Evolutionary conservation across 2,113 vertebrate genomes (phyloP).

Genomic region (Neopipo cinnamomea): DNA sequence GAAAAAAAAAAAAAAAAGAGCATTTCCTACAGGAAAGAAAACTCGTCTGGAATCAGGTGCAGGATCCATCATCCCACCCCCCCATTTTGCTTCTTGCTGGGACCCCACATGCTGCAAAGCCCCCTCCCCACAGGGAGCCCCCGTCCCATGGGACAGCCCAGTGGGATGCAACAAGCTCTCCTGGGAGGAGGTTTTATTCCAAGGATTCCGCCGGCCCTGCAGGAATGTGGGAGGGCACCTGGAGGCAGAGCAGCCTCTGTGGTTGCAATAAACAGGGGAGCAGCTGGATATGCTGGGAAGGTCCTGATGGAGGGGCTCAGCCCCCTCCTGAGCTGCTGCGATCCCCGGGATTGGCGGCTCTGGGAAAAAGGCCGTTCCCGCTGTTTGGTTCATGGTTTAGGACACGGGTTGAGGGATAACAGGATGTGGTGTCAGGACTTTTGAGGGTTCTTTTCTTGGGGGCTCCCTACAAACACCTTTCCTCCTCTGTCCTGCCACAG

Average conservation of each 20-base stretch:
- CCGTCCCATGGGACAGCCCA: fast-evolving
- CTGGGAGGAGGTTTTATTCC: background rate
- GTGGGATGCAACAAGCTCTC: background rate
- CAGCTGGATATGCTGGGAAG: background rate
- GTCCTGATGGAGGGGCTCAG: fast-evolving
- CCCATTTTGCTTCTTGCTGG: background rate
- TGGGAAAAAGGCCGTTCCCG: background rate
- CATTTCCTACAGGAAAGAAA: background rate
- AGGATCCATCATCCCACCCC: background rate
- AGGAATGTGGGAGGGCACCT: background rate
- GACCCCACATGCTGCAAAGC: fast-evolving
- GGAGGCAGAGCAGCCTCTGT: background rate
- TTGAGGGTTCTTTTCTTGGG: background rate
- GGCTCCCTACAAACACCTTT: background rate
- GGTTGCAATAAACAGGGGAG: background rate
- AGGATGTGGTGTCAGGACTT: fast-evolving
- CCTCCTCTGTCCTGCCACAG: background rate
- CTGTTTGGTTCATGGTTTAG: background rate
- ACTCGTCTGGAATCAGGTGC: background rate
- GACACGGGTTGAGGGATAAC: background rate
- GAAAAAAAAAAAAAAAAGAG: background rate
- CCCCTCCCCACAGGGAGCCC: fast-evolving
- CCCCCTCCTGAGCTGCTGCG: background rate
- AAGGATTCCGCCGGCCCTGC: background rate
- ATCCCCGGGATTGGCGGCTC: background rate